A percentile compares a stretch with the other conserved stretches of the same genome.
phyloP scores from a whole-genome alignment of 2,888 invertebrate genomes.

The Drosophila histrio region DNA sequence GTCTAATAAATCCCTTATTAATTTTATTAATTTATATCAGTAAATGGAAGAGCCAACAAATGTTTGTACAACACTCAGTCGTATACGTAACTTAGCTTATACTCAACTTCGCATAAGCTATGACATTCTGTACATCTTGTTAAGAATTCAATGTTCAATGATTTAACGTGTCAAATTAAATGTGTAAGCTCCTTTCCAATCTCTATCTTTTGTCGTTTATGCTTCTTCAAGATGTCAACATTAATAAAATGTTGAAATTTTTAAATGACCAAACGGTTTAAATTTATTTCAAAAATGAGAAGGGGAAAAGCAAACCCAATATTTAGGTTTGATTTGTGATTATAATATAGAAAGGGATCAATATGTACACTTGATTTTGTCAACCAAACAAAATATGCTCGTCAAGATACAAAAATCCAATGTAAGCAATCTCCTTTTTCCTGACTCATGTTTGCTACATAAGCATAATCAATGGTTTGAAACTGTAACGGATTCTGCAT shows the following conservation, averaged over 20 bases:
- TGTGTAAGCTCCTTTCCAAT: too few species aligned
- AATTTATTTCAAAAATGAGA: background rate
- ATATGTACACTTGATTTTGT: constrained; percentile 49
- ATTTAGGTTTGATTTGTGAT: constrained; percentile 34
- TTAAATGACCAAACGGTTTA: background rate
- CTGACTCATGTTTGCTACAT: constrained; percentile 19
- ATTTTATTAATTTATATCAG: too few species aligned
- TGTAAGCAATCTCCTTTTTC: constrained; percentile 33
- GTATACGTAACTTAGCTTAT: too few species aligned
- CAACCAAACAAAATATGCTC: constrained; percentile 21
- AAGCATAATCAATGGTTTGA: constrained; percentile 53
- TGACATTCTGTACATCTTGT: too few species aligned
- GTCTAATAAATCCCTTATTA: too few species aligned
- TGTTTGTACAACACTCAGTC: too few species aligned
- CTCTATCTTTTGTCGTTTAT: too few species aligned
- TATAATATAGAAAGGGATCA: constrained; percentile 53
- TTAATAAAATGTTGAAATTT: background rate
- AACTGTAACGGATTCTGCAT: constrained; percentile 37
- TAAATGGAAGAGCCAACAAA: too few species aligned
- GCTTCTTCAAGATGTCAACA: background rate
- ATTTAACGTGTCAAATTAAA: too few species aligned
- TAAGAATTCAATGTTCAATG: too few species aligned
- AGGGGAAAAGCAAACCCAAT: background rate
- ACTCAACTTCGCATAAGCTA: too few species aligned
- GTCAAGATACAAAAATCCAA: constrained; percentile 32